Conservation (phyloP, 2,888 invertebrate genomes). For the Pseudeuparius sepicola region DNA sequence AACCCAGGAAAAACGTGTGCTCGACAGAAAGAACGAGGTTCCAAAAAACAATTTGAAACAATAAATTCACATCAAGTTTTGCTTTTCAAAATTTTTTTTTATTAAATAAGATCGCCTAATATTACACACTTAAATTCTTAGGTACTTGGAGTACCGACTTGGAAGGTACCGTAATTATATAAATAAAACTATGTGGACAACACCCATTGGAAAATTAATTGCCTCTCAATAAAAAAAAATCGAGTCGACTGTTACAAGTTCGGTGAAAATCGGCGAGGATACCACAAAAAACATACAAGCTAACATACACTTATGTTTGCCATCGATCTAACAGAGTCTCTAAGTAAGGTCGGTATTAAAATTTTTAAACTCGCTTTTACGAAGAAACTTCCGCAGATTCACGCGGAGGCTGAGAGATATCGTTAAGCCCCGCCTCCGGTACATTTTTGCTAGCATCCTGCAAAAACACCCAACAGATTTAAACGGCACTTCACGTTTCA, state of each 20-base stretch:
- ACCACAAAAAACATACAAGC: too few species aligned
- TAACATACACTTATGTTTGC: constrained; percentile 1
- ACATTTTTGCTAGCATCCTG: constrained; percentile 42
- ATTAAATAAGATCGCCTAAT: constrained; percentile 17
- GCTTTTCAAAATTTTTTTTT: constrained; percentile 16
- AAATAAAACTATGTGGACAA: constrained; percentile 10
- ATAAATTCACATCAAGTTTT: too few species aligned
- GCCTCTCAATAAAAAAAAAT: too few species aligned
- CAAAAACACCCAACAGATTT: constrained; percentile 41
- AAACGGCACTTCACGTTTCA: too few species aligned
- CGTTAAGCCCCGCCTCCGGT: constrained; percentile 38
- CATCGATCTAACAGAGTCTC: constrained; percentile 2
- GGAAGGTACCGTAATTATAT: constrained; percentile 14
- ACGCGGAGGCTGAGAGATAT: constrained; percentile 30
- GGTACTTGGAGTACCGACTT: constrained; percentile 16
- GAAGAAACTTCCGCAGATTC: constrained; percentile 30
- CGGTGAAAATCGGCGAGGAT: too few species aligned
- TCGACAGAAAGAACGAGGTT: too few species aligned
- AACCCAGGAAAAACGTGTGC: too few species aligned
- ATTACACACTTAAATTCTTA: constrained; percentile 15
- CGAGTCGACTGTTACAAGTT: too few species aligned
- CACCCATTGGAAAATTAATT: not conserved
- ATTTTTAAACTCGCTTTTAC: constrained; percentile 21
- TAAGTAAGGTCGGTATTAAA: constrained; percentile 9
- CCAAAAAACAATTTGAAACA: too few species aligned